Conservation (phyloP, 2,113 vertebrate genomes). For the Myrmecophaga tridactyla region DNA sequence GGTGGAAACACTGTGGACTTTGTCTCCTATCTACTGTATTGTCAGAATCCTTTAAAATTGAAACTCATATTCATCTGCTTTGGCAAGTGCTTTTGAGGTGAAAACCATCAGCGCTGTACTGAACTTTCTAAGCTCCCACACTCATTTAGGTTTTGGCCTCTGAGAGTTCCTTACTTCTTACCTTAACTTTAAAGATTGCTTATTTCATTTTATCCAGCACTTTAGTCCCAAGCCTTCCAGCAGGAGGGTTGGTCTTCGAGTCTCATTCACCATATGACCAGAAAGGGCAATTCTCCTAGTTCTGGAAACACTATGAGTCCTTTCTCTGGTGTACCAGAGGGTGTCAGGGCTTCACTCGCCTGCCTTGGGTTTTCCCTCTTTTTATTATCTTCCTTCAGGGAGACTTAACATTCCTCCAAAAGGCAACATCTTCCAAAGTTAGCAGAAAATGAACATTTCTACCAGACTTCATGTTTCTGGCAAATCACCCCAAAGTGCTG, state of each 20-base stretch:
- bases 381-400: not conserved
- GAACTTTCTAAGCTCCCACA: not conserved
- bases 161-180: not conserved
- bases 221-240: not conserved
- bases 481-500: not conserved
- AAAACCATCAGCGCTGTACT: not conserved
- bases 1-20: not conserved
- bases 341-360: not conserved
- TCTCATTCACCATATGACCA: not conserved
- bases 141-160: not conserved
- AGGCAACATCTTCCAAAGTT: not conserved
- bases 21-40: not conserved
- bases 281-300: not conserved
- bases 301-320: not conserved
- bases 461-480: not conserved
- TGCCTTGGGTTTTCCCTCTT: not conserved
- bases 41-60: not conserved
- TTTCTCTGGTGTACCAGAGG: not conserved
- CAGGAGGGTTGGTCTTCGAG: not conserved
- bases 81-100: not conserved
- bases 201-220: not conserved
- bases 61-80: not conserved
- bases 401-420: not conserved
- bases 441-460: not conserved
- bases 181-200: not conserved